A percentile compares a stretch with the other conserved stretches of the same genome.
phyloP scores from a whole-genome alignment of 2,888 invertebrate genomes.

The Oxytorus armatus region DNA sequence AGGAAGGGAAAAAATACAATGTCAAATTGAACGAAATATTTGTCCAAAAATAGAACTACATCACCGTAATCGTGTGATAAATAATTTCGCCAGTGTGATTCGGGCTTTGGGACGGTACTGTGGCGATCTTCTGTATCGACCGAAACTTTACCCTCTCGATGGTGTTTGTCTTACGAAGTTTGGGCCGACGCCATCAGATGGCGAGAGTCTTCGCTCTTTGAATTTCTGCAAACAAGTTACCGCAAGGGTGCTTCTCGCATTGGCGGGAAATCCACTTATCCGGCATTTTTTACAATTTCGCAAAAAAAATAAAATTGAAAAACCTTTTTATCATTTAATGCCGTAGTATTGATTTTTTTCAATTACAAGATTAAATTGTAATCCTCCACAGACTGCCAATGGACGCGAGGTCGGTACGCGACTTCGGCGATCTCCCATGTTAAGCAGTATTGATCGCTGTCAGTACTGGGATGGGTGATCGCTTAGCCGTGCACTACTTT shows the following conservation, averaged over 20 bases:
- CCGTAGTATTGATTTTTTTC: no score
- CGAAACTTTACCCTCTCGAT: conserved; percentile 23
- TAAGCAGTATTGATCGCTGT: no score
- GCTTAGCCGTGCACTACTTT: no score
- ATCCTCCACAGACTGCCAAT: no score
- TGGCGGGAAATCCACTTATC: conserved; percentile 48
- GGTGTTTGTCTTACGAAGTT: conserved; percentile 9
- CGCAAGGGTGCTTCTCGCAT: not conserved
- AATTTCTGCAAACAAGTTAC: not conserved
- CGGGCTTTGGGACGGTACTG: conserved; percentile 54
- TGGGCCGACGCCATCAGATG: conserved; percentile 57
- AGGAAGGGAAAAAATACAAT: not conserved
- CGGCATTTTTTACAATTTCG: not conserved
- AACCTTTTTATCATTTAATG: no score
- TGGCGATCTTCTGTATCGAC: conserved; percentile 62
- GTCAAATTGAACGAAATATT: not conserved
- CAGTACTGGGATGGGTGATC: no score
- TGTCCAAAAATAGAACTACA: not conserved
- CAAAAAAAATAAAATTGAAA: not conserved
- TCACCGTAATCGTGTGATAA: not conserved
- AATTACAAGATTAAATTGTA: no score
- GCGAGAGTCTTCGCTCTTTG: conserved; percentile 50
- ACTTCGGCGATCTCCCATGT: no score
- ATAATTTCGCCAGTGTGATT: conserved; percentile 66
- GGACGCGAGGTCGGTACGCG: no score